Percentiles rank a stretch among this genome's conserved stretches.
Conservation (phyloP, 2,113 vertebrate species). For the Phyllopteryx taeniolatus region DNA sequence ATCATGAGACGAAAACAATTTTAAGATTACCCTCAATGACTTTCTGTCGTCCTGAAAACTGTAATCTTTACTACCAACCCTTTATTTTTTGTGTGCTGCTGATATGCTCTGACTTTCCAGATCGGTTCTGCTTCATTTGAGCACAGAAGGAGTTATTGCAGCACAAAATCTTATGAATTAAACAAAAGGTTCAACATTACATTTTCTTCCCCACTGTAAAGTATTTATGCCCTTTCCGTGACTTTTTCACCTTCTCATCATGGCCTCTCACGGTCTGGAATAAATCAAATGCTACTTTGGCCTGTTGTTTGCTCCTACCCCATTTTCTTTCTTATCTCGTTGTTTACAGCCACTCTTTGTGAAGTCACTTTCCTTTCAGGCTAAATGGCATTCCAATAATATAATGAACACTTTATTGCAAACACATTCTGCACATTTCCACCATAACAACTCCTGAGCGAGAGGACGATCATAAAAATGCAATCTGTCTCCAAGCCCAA, state of each 20-base stretch:
- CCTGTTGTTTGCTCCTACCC: neutral
- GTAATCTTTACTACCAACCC: neutral
- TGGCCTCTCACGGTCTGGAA: neutral
- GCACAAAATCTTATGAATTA: conserved; percentile 29
- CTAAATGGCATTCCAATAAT: conserved; percentile 23
- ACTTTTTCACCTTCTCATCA: neutral
- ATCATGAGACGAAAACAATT: no score
- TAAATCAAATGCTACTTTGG: neutral
- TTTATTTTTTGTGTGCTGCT: conserved; percentile 34
- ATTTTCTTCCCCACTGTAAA: conserved; percentile 10
- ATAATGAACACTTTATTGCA: conserved; percentile 20
- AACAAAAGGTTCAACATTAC: conserved; percentile 13
- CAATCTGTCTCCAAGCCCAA: conserved; percentile 16
- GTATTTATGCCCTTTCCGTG: neutral
- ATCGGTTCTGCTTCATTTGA: conserved; percentile 16
- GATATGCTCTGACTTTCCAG: conserved; percentile 14
- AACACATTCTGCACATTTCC: conserved; percentile 39
- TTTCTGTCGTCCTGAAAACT: neutral
- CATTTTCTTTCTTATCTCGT: neutral
- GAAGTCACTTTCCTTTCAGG: conserved; percentile 9
- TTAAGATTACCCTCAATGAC: neutral
- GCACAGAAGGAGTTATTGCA: conserved; percentile 21
- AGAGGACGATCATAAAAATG: conserved; percentile 43
- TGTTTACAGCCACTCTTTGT: neutral
- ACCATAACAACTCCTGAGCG: conserved; percentile 25